Conservation (phyloP, 1,140 invertebrate species). For the Zaprionus africanus region DNA sequence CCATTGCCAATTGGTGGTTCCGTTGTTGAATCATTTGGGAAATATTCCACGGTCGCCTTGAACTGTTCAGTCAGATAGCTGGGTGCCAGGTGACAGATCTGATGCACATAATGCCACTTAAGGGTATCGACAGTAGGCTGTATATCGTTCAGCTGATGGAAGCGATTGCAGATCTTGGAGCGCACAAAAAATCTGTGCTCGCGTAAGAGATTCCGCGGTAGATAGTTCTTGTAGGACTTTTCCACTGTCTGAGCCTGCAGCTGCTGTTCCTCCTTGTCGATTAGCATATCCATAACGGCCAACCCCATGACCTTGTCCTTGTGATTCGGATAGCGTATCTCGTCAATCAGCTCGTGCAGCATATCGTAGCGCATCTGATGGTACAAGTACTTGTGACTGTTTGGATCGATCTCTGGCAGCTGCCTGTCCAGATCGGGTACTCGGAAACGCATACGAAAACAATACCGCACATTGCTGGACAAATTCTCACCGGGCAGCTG, state of each 20-base stretch:
- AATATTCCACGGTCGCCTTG: constrained; percentile 86
- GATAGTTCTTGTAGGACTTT: constrained; percentile 91
- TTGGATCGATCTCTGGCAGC: constrained; percentile 88
- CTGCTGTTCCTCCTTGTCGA: constrained; percentile 90
- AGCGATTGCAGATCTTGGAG: constrained; percentile 89
- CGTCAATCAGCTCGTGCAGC: constrained; percentile 90
- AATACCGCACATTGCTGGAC: constrained; percentile 86
- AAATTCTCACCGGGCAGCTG: constrained; percentile 86
- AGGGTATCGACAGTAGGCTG: constrained; percentile 88
- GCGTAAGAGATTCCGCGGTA: constrained; percentile 91
- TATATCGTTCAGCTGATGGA: constrained; percentile 87
- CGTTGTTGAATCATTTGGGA: constrained; percentile 63
- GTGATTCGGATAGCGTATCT: constrained; percentile 90
- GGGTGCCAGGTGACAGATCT: constrained; percentile 90
- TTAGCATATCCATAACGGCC: constrained; percentile 93
- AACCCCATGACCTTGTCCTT: constrained; percentile 91
- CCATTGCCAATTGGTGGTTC: constrained; percentile 20
- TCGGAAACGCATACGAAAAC: constrained; percentile 92
- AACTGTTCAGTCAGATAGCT: constrained; percentile 93
- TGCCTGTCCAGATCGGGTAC: constrained; percentile 86
- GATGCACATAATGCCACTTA: constrained; percentile 91
- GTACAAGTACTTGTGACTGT: constrained; percentile 93
- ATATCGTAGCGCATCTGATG: constrained; percentile 93
- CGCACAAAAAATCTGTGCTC: constrained; percentile 90
- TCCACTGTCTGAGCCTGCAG: constrained; percentile 88